Percentiles rank a stretch among this genome's conserved stretches.
These are phyloP conservation scores for Mallotus villosus DNA, from an alignment of 2,797 vertebrate species.

Conservation along the genomic window DNA sequence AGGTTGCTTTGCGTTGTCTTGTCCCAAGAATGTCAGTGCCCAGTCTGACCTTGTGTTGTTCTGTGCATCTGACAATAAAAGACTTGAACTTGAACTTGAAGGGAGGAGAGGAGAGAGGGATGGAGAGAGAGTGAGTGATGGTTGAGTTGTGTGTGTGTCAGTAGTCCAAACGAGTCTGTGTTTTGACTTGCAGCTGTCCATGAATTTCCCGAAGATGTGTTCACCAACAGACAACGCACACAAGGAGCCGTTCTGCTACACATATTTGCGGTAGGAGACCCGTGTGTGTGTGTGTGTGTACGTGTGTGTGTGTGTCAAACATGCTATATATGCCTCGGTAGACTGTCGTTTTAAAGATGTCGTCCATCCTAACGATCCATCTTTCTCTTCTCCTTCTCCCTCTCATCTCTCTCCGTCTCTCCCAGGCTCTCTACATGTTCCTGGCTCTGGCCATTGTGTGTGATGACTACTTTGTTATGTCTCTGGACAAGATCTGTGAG, in stretches of 20 bases:
- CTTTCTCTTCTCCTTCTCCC: slow-evolving; percentile 39
- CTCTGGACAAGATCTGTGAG: slow-evolving; percentile 90
- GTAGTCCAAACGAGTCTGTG: not conserved
- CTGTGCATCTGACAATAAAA: too few relatives aligned
- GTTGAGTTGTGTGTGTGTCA: not conserved
- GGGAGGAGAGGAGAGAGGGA: not conserved
- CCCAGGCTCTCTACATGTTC: slow-evolving; percentile 19
- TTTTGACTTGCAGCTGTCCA: slow-evolving; percentile 78
- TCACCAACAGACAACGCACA: slow-evolving; percentile 78
- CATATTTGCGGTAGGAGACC: slow-evolving; percentile 78
- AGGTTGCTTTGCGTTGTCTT: too few relatives aligned
- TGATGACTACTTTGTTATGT: slow-evolving; percentile 88
- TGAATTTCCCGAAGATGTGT: slow-evolving; percentile 84
- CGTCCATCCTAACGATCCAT: not conserved
- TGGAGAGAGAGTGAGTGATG: not conserved
- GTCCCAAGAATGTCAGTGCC: too few relatives aligned
- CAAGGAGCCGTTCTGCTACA: slow-evolving; percentile 83
- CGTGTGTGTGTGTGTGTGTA: not conserved
- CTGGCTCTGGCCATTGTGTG: slow-evolving; percentile 79
- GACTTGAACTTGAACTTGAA: too few relatives aligned
- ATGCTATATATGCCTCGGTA: not conserved
- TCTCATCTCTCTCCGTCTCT: slow-evolving; percentile 72
- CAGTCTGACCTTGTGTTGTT: too few relatives aligned
- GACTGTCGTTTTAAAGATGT: not conserved
- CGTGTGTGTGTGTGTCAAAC: too few relatives aligned